phyloP scores from a whole-genome alignment of 1,140 invertebrate genomes.

The Brachionus sp. region DNA sequence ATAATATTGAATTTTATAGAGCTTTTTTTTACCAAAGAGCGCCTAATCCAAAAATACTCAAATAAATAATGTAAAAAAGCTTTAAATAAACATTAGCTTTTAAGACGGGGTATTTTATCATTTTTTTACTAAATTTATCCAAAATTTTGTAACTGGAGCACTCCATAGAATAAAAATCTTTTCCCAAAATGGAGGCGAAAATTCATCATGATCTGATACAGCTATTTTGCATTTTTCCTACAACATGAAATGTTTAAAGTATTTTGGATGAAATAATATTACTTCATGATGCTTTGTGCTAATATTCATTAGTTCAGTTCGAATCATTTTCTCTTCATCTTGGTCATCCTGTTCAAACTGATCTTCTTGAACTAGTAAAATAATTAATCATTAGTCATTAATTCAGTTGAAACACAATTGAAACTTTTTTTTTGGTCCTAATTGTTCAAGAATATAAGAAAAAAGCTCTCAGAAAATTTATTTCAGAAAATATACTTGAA shows the following conservation, averaged over 20 bases:
- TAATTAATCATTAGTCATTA: too few relatives aligned
- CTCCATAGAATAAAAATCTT: conserved; percentile 54
- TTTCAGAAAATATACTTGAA: too few relatives aligned
- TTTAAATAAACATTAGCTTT: not conserved
- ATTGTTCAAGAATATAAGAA: too few relatives aligned
- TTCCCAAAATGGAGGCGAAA: conserved; percentile 48
- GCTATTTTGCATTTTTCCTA: not conserved
- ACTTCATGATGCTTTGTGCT: conserved; percentile 23
- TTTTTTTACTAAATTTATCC: conserved; percentile 52
- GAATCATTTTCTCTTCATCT: conserved; percentile 37
- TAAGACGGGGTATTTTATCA: not conserved
- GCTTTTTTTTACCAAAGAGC: conserved; percentile 7
- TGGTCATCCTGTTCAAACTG: conserved; percentile 26
- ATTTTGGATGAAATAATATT: not conserved
- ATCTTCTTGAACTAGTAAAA: too few relatives aligned
- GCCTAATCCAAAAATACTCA: not conserved
- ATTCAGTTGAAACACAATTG: too few relatives aligned
- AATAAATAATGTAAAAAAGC: conserved; percentile 31
- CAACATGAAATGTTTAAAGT: not conserved
- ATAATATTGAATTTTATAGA: too few relatives aligned
- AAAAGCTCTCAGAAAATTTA: too few relatives aligned
- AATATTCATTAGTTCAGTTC: conserved; percentile 45
- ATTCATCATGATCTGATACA: not conserved
- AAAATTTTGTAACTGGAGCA: conserved; percentile 58
- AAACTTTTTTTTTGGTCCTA: too few relatives aligned